Base-by-base conservation (phyloP, 2,888 invertebrate species). In the Amphipyra tragopoginis region DNA sequence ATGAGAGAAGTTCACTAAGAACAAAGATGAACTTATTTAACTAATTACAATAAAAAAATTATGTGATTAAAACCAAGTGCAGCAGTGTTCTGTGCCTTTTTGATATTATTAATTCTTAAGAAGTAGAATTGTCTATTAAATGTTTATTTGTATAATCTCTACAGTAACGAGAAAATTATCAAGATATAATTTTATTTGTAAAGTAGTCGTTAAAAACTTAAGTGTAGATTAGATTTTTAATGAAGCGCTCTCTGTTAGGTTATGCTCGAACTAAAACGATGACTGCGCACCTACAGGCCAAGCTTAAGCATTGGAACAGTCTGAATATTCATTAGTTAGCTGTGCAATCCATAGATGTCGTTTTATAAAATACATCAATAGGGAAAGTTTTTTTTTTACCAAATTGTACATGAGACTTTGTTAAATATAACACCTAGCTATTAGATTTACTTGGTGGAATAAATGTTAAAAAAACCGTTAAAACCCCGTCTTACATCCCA, bases 181-280 rank as follows among this genome's bases (percentile, higher is more conserved):
- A 11, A 36, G 14, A 34, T 42, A 10, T 44, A 36, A 5, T 0
- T 14, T 11, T 36, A 9, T 38, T 40, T 21, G 21, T 21, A 21
- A n/a, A 21, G 21, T 21, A 21, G 21, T 21, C 21, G 21, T 21
- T 21, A 21, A 21, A 48, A 45, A 40, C 1, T 26, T 5, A 5
- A 10, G 8, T 42, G 0, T 2, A 0, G 1, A 1, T 0, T 5
- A 7, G 2, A 7, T 15, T 15, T 38, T 15, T 21, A 40, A 14
- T 11, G 7, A 4, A 74, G 39, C 75, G 69, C 75, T 2, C 47
- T 60, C 69, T 69, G 6, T 33, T 1, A 13, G 2, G 11, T 38
- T 14, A 0, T 1, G n/a, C 0, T 0, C 0, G 54, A 69, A 74
- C 47, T 60, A 60, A n/a, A 21, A 21, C 39, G 8, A 4, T n/a